phyloP scores from a whole-genome alignment of 2,113 vertebrate genomes.

The Egretta garzetta region DNA sequence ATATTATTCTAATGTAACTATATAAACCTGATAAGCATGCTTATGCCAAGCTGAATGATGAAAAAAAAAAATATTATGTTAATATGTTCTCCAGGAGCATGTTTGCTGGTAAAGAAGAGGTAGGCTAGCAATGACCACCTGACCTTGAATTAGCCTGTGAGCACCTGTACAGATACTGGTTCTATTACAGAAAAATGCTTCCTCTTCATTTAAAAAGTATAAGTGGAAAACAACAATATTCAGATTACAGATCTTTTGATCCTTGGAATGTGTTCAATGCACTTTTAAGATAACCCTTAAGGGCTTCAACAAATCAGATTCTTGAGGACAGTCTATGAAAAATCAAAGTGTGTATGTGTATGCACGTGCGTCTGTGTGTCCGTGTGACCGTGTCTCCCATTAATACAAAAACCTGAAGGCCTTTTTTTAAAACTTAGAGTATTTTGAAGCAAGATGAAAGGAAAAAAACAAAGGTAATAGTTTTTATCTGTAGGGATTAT shows the following conservation, averaged over 20 bases:
- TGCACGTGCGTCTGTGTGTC: background rate
- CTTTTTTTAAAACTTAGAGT: background rate
- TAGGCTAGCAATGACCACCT: background rate
- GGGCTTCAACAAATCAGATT: background rate
- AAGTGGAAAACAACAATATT: background rate
- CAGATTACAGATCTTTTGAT: background rate
- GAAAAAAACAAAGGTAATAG: background rate
- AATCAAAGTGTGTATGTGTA: background rate
- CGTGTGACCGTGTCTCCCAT: background rate
- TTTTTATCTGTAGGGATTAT: background rate
- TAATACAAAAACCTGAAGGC: background rate
- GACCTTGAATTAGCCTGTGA: background rate
- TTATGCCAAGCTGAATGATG: background rate
- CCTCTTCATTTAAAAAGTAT: background rate
- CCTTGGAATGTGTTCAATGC: background rate
- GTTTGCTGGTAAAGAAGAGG: background rate
- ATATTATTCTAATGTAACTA: background rate
- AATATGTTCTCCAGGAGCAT: background rate
- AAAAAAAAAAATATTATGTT: background rate
- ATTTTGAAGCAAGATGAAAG: slow-evolving; percentile 43
- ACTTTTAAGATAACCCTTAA: slow-evolving; percentile 20
- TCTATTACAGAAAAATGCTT: background rate
- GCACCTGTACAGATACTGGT: background rate
- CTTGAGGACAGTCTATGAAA: background rate
- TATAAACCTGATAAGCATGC: background rate